A percentile compares a stretch with the other conserved stretches of the same genome.
Conservation (phyloP, 2,113 vertebrate species). For the Spea bombifrons region DNA sequence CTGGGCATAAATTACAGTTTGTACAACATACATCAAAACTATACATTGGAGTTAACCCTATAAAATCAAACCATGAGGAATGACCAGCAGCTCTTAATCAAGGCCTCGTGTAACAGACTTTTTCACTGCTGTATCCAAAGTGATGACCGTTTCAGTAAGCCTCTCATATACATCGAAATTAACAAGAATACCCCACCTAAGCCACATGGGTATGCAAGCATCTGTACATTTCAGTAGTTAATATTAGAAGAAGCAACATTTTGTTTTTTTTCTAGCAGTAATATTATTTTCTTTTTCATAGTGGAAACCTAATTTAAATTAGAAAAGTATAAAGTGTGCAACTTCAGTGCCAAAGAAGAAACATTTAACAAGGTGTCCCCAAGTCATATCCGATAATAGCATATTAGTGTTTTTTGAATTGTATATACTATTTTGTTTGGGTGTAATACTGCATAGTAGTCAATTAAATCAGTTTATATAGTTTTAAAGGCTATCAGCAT, state of each 20-base stretch:
- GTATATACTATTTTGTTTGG: not conserved
- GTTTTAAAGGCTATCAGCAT: too few species aligned
- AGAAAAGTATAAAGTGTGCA: not conserved
- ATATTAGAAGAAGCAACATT: not conserved
- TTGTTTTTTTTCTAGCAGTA: not conserved
- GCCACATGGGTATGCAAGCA: constrained; percentile 58
- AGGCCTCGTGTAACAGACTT: constrained; percentile 73
- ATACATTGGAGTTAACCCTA: constrained; percentile 80
- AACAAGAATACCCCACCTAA: constrained; percentile 49
- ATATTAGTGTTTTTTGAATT: not conserved
- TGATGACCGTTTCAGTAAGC: constrained; percentile 66
- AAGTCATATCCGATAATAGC: not conserved
- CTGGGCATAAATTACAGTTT: constrained; percentile 93
- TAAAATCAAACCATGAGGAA: constrained; percentile 71
- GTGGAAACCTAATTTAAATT: not conserved
- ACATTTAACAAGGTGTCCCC: not conserved
- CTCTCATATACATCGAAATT: constrained; percentile 59
- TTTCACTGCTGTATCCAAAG: constrained; percentile 55
- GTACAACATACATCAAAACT: constrained; percentile 90
- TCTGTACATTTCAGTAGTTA: constrained; percentile 38
- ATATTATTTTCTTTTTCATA: not conserved
- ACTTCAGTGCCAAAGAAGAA: not conserved
- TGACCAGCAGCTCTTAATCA: constrained; percentile 89
- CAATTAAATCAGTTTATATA: not conserved
- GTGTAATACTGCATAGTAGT: not conserved